Base-by-base conservation (phyloP, 1,140 invertebrate species). In the Papilio polytes region DNA sequence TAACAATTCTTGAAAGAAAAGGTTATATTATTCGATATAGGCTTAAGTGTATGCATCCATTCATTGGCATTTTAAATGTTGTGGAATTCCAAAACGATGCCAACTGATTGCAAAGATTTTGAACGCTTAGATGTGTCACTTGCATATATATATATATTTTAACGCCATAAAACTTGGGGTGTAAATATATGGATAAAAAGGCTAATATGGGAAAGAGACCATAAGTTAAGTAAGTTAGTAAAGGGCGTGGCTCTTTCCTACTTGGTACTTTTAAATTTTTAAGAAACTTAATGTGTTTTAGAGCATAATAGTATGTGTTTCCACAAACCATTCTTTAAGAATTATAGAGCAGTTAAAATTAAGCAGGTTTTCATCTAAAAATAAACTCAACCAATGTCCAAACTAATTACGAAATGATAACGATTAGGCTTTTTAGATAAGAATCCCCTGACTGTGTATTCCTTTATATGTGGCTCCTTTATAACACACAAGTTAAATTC, bases 1-100 rank as follows among this genome's bases (percentile, higher is more conserved):
- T 70, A 70, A 70, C 63, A 70, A 70, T 70, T 70, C 12, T 70
- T 70, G 63, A 31, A 70, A 70, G 63, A 70, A 70, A 70, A 70
- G 63, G 63, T 70, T 70, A 70, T 66, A 1, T 59, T 59, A 66
- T 70, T 70, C 12, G 26, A 70, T 31, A 15, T 31, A 31, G 26
- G 63, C 31, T 31, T 13, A 13, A 31, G 10, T 36, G 4, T 31
- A 13, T 31, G 1, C 26, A 70, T 70, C 13, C 63, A 63, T 63
- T 31, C 26, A 31, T 36, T 70, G 1, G 63, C 22, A 13, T 36
- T 70, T 70, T 26, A 13, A 63, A 63, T 12, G 12, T 22, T 12
- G 9, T 59, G 0, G n/a, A 18, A 59, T 56, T 7, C 7, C 18
- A 22, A 59, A 22, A 59, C 9, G 20, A 22, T 22, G 48, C 3